Percentiles rank a stretch among this genome's conserved stretches.
phyloP scores from a whole-genome alignment of 2,113 vertebrate genomes.

The Argyrosomus japonicus region DNA sequence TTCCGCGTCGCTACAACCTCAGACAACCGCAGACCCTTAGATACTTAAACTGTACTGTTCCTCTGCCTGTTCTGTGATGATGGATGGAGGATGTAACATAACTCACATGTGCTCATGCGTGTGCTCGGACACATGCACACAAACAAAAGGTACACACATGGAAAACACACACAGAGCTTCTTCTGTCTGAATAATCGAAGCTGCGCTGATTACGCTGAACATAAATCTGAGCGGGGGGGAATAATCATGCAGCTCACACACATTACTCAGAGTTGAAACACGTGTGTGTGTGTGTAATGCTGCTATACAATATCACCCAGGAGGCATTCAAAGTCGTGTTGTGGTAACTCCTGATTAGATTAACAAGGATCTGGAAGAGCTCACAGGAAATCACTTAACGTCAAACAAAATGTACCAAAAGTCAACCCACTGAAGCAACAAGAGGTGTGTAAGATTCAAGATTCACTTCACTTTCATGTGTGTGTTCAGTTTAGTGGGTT shows the following conservation, averaged over 20 bases:
- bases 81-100: slow-evolving; percentile 54
- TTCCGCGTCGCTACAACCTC: slow-evolving; percentile 23
- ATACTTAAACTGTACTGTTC: slow-evolving; percentile 33
- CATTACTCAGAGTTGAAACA: neutral
- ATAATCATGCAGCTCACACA: slow-evolving; percentile 15
- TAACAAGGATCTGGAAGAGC: neutral
- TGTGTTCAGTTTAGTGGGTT: no score
- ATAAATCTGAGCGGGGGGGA: slow-evolving; percentile 24
- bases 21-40: slow-evolving; percentile 19
- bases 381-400: neutral
- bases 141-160: slow-evolving; percentile 45
- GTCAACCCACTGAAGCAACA: neutral
- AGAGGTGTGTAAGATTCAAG: no score
- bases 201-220: slow-evolving; percentile 1
- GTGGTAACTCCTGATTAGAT: slow-evolving; percentile 1
- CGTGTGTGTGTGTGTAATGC: neutral
- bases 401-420: neutral
- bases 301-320: neutral
- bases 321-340: neutral
- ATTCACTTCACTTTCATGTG: no score
- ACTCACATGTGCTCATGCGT: slow-evolving; percentile 25
- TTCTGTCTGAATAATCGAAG: slow-evolving; percentile 25
- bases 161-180: slow-evolving; percentile 26
- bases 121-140: slow-evolving; percentile 54
- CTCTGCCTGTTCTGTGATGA: slow-evolving; percentile 39